Evolutionary conservation across 2,113 vertebrate genomes (phyloP).

Genomic region (Larimichthys polyactis): DNA sequence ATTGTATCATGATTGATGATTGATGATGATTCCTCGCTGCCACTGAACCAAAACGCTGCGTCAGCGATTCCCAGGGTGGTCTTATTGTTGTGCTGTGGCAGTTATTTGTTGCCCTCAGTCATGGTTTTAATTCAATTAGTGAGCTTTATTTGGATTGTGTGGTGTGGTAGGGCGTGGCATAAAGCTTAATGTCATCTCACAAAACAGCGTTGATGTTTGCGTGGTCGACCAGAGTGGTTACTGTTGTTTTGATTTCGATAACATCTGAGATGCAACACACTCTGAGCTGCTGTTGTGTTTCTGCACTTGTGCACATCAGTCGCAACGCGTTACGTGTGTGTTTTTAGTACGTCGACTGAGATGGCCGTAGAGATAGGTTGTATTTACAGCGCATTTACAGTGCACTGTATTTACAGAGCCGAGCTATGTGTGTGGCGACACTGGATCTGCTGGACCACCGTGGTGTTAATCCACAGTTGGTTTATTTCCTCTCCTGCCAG

Average conservation of each 20-base stretch:
- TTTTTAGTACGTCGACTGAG: background rate
- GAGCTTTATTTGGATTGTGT: conserved; percentile 17
- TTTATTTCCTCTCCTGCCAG: conserved; percentile 12
- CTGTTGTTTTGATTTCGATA: conserved; percentile 16
- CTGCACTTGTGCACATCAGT: background rate
- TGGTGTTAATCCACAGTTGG: conserved; percentile 4
- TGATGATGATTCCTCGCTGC: conserved; percentile 4
- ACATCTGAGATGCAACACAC: background rate
- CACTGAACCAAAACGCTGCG: conserved; percentile 26
- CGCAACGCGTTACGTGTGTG: background rate
- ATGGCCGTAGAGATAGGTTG: conserved; percentile 6
- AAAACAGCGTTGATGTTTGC: conserved; percentile 3
- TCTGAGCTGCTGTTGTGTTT: background rate
- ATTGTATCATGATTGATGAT: conserved; percentile 4
- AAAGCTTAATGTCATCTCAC: conserved; percentile 11
- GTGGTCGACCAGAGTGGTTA: background rate
- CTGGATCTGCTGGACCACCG: conserved; percentile 10
- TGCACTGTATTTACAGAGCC: background rate
- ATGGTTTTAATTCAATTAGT: conserved; percentile 1
- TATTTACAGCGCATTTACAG: conserved; percentile 38
- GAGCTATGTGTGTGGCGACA: conserved; percentile 34
- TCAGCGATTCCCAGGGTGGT: conserved; percentile 29
- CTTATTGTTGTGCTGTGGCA: conserved; percentile 16
- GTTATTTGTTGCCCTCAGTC: conserved; percentile 22
- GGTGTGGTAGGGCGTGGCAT: background rate